A percentile compares a stretch with the other conserved stretches of the same genome.
Evolutionary conservation across 2,113 vertebrate genomes (phyloP).

Genomic region (Ceyx melanurus): DNA sequence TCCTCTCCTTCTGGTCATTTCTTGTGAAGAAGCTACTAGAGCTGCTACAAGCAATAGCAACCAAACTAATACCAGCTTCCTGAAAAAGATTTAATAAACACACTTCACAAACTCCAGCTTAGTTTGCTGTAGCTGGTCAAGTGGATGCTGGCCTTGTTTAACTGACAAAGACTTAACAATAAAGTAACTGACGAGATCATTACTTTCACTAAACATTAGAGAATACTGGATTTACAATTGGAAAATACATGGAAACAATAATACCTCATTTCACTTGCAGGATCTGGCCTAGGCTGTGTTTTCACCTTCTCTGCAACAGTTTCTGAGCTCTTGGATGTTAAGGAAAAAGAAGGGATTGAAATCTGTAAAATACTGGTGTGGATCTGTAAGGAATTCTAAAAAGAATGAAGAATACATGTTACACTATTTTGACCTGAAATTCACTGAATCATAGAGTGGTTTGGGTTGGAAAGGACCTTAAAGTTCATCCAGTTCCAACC

Average conservation of each 20-base stretch:
- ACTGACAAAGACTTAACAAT: not conserved
- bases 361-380: constrained; percentile 77
- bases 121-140: not conserved
- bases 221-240: not conserved
- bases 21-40: not conserved
- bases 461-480: no score
- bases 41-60: not conserved
- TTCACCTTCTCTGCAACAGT: constrained; percentile 57
- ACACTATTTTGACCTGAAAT: not conserved
- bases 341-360: constrained; percentile 71
- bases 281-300: constrained; percentile 52
- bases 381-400: constrained; percentile 67
- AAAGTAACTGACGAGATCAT: not conserved
- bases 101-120: not conserved
- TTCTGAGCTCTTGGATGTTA: constrained; percentile 52
- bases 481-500: no score
- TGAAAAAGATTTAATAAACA: not conserved
- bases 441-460: no score
- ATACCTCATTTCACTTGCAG: constrained; percentile 72
- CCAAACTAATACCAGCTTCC: not conserved
- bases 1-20: not conserved
- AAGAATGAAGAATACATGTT: not conserved
- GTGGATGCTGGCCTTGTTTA: not conserved
- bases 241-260: not conserved
- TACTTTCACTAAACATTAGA: not conserved